Evolutionary conservation across 2,888 invertebrate species (phyloP).

Genomic region (Dendrolimus houi): DNA sequence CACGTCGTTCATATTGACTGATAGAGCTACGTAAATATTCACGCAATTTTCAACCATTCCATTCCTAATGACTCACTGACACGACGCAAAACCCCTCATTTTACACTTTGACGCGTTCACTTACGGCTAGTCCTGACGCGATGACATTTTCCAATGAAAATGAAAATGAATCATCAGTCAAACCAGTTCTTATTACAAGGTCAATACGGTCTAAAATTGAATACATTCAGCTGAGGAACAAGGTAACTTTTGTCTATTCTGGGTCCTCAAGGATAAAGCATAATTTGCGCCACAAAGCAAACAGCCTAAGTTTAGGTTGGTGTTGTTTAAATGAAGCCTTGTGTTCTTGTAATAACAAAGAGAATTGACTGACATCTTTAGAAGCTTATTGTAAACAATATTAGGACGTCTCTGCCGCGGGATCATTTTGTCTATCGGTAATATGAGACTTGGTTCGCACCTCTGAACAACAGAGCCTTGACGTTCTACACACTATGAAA

Average conservation of each 20-base stretch:
- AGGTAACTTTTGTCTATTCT: constrained; percentile 68
- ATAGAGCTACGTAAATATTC: constrained; percentile 65
- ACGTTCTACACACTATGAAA: constrained; percentile 61
- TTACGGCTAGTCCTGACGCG: constrained; percentile 65
- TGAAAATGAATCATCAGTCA: constrained; percentile 31
- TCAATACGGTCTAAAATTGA: constrained; percentile 47
- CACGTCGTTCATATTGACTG: constrained; percentile 63
- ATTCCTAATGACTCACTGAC: constrained; percentile 74
- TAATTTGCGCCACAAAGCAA: constrained; percentile 39
- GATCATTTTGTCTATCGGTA: constrained; percentile 66
- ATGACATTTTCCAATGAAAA: constrained; percentile 66
- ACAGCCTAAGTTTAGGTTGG: constrained; percentile 29
- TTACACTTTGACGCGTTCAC: constrained; percentile 76
- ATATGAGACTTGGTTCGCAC: constrained; percentile 68
- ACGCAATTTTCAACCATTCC: constrained; percentile 74
- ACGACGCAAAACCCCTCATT: constrained; percentile 73
- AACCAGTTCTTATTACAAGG: constrained; percentile 26
- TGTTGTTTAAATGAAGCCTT: constrained; percentile 32
- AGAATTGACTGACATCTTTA: constrained; percentile 22
- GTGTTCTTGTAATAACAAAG: constrained; percentile 21
- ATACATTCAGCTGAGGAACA: constrained; percentile 23
- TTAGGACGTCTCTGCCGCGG: constrained; percentile 32
- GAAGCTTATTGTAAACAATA: constrained; percentile 15
- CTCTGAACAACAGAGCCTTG: constrained; percentile 61
- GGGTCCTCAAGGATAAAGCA: constrained; percentile 64